phyloP scores from a whole-genome alignment of 2,113 vertebrate species.

The Oxyruncus cristatus region DNA sequence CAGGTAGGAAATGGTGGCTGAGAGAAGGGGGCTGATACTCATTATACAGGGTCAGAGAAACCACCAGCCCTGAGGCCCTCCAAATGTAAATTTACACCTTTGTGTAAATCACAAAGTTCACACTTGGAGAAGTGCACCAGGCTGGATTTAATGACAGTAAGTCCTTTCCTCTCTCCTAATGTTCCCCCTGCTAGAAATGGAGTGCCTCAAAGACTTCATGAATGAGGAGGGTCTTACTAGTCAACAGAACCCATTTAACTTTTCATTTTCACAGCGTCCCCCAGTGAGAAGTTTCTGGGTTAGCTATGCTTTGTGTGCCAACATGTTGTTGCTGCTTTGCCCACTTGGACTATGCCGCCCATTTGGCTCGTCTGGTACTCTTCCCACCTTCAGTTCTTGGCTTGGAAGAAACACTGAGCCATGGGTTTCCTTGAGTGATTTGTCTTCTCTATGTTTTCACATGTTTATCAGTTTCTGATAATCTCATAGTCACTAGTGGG shows the following conservation, averaged over 20 bases:
- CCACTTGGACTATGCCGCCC: background rate
- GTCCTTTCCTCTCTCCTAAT: background rate
- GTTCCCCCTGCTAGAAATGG: background rate
- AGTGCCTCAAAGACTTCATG: background rate
- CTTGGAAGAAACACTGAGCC: background rate
- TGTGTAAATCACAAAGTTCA: background rate
- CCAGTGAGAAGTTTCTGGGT: background rate
- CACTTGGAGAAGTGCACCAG: background rate
- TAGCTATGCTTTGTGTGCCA: background rate
- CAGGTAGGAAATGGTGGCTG: background rate
- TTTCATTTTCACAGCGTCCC: background rate
- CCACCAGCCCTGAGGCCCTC: background rate
- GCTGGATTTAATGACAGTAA: background rate
- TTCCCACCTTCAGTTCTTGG: background rate
- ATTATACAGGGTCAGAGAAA: background rate
- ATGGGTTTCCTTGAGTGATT: background rate
- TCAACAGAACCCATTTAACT: background rate
- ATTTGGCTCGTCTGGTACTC: background rate
- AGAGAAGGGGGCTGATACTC: background rate
- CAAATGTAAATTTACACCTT: background rate
- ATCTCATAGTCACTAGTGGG: background rate
- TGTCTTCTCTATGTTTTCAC: background rate
- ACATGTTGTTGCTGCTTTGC: background rate
- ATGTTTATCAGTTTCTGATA: background rate
- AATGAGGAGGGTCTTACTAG: rapidly evolving